Conservation (phyloP, 2,113 vertebrate genomes). For the Noctilio leporinus region DNA sequence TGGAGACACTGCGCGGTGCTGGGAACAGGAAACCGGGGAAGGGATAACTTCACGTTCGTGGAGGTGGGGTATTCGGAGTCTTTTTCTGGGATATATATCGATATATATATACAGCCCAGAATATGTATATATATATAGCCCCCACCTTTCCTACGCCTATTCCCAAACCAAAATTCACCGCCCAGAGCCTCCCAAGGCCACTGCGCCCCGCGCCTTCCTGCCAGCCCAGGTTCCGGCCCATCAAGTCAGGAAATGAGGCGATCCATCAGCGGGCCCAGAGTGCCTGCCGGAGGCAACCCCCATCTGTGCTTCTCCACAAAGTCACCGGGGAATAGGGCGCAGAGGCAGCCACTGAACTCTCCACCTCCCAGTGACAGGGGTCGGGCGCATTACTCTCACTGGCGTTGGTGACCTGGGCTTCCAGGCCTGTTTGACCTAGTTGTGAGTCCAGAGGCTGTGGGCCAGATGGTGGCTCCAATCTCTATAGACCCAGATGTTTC, state of each 20-base stretch:
- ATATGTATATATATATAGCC: no score
- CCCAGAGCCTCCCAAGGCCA: background rate
- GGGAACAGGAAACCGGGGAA: background rate
- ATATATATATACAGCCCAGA: no score
- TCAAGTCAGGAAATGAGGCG: slow-evolving; percentile 64
- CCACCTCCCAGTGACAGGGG: background rate
- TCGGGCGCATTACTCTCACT: fast-evolving
- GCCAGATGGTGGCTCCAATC: background rate
- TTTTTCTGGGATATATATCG: background rate
- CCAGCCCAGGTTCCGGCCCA: slow-evolving; percentile 30
- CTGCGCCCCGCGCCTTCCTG: background rate
- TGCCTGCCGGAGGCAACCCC: background rate
- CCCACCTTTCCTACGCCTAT: no score
- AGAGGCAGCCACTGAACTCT: background rate
- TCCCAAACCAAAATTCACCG: background rate
- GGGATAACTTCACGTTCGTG: background rate
- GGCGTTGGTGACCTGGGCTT: background rate
- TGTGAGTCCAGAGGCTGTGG: background rate
- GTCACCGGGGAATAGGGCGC: background rate
- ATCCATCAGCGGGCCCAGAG: slow-evolving; percentile 41
- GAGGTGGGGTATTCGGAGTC: background rate
- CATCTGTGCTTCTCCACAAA: slow-evolving; percentile 8
- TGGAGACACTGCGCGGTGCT: background rate
- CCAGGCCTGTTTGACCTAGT: no score
- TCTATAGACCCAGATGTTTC: background rate